A percentile compares a stretch with the other conserved stretches of the same genome.
Conservation (phyloP, 2,797 vertebrate species). For the Melanogrammus aeglefinus region DNA sequence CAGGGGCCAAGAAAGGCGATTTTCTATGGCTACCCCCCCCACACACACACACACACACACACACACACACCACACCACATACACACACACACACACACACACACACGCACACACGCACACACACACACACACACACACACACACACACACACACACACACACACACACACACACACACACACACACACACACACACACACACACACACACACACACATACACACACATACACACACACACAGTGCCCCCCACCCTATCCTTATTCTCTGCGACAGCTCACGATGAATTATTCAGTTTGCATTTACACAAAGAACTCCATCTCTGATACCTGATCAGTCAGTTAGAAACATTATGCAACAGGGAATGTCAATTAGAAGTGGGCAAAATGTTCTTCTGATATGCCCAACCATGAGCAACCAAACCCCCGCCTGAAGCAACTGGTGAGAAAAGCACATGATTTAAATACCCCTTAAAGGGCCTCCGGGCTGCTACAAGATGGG, state of each 20-base stretch:
- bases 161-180: neutral
- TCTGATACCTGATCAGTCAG: slow-evolving; percentile 77
- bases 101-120: neutral
- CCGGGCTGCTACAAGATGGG: slow-evolving; percentile 6
- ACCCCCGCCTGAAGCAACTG: neutral
- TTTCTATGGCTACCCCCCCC: slow-evolving; percentile 68
- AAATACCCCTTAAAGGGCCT: slow-evolving; percentile 13
- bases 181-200: no score
- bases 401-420: slow-evolving; percentile 46
- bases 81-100: no score
- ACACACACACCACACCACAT: no score
- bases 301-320: slow-evolving; percentile 81
- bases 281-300: slow-evolving; percentile 80
- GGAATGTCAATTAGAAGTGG: slow-evolving; percentile 73
- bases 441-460: slow-evolving; percentile 20
- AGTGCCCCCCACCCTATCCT: slow-evolving; percentile 38
- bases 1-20: slow-evolving; percentile 74
- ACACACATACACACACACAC: no score
- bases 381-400: slow-evolving; percentile 57
- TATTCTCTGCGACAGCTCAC: slow-evolving; percentile 64
- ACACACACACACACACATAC: no score
- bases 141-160: no score
- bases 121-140: neutral
- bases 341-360: slow-evolving; percentile 78
- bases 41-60: slow-evolving; percentile 20